These are phyloP conservation scores for Drosophila neonasuta DNA, from an alignment of 2,888 invertebrate species.

Conservation along the genomic window DNA sequence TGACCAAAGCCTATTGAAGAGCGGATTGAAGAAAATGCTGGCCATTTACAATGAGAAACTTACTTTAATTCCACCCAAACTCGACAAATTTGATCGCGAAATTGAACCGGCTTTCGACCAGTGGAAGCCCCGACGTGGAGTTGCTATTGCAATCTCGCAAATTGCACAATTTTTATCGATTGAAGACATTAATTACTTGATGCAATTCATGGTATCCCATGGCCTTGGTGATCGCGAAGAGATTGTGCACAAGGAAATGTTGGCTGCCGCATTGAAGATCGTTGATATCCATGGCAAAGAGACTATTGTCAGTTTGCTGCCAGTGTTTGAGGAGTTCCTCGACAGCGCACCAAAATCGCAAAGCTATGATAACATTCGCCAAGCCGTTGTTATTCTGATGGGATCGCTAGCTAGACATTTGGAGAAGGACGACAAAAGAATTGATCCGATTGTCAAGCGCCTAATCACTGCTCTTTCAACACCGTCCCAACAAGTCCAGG, in stretches of 20 bases:
- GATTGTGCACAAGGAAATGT: slow-evolving; percentile 93
- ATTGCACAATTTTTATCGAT: slow-evolving; percentile 87
- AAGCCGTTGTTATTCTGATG: slow-evolving; percentile 98
- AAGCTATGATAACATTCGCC: slow-evolving; percentile 94
- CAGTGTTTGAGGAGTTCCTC: slow-evolving; percentile 96
- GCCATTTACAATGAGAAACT: slow-evolving; percentile 89
- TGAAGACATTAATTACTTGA: slow-evolving; percentile 87
- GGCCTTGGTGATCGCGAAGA: slow-evolving; percentile 93
- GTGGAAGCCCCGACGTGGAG: slow-evolving; percentile 95
- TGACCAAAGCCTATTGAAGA: slow-evolving; percentile 83
- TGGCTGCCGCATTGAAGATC: slow-evolving; percentile 94
- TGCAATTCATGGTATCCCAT: slow-evolving; percentile 92
- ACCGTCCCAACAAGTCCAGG: slow-evolving; percentile 98
- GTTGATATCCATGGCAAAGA: slow-evolving; percentile 96
- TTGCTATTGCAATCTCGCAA: slow-evolving; percentile 91
- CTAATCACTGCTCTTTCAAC: slow-evolving; percentile 95
- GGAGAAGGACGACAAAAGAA: slow-evolving; percentile 92
- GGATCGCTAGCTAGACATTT: slow-evolving; percentile 98
- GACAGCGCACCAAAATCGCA: slow-evolving; percentile 96
- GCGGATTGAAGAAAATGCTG: slow-evolving; percentile 86
- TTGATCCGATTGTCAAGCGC: slow-evolving; percentile 96
- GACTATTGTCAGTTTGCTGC: slow-evolving; percentile 89
- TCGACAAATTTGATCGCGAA: slow-evolving; percentile 96
- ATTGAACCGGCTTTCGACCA: slow-evolving; percentile 92
- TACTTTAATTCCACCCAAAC: slow-evolving; percentile 90